Conservation (phyloP, 92 coral and sea anemone species). For the Paramuricea clavata region DNA sequence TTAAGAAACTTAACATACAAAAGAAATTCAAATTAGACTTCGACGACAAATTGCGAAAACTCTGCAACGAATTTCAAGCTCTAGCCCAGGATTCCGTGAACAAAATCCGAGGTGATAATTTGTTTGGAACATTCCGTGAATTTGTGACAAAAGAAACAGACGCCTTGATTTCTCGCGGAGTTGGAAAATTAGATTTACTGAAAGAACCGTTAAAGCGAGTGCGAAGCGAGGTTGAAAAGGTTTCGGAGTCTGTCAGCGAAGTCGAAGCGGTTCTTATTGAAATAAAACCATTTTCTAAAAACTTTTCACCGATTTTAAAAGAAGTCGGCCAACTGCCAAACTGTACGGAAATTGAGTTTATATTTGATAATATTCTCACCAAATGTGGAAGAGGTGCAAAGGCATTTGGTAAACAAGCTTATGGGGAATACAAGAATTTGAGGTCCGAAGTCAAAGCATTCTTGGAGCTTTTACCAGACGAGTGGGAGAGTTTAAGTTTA, state of each 20-base stretch:
- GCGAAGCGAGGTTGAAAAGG: constrained; percentile 71
- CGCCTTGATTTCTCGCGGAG: constrained; percentile 74
- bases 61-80: constrained; percentile 81
- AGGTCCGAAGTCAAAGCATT: constrained; percentile 75
- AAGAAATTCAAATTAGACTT: constrained; percentile 77
- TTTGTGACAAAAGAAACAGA: constrained; percentile 84
- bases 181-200: constrained; percentile 67
- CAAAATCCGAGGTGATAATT: constrained; percentile 74
- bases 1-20: constrained; percentile 82
- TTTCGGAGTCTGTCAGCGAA: constrained; percentile 71
- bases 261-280: constrained; percentile 77
- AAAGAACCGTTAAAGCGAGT: constrained; percentile 80
- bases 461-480: constrained; percentile 82
- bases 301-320: constrained; percentile 80
- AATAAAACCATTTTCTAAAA: constrained; percentile 85
- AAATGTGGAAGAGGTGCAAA: constrained; percentile 84
- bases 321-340: constrained; percentile 83
- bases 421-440: constrained; percentile 77
- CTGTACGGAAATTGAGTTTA: constrained; percentile 71
- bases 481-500: constrained; percentile 81
- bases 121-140: constrained; percentile 74
- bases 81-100: constrained; percentile 74
- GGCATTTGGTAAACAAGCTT: constrained; percentile 69
- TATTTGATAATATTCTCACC: constrained; percentile 75
- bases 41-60: constrained; percentile 74